Evolutionary conservation across 1,140 invertebrate species (phyloP), one percentile per base, ranked within the genome.

Genomic region (Cataglyphis hispanica): DNA sequence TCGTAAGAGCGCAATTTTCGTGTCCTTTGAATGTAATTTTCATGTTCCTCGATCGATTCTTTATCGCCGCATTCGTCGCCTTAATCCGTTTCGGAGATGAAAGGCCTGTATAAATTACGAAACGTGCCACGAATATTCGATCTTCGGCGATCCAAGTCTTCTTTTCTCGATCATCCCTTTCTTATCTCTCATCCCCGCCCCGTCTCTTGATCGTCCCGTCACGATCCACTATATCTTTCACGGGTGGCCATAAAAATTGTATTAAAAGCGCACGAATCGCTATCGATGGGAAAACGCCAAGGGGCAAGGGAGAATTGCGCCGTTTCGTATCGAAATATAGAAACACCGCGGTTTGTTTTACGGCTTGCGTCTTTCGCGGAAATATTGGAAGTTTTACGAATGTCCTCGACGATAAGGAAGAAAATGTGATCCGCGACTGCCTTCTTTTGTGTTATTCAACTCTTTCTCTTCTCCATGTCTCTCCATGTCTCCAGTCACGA

Each of bases 321-420:
- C 58, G 63, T 67, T 34, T 50, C 53, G 37, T 19, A 25, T 74
- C 40, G 64, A 60, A 76, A 89, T 50, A 50, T 89, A 85, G 81
- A 85, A 89, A 89, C 86, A 83, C 53, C 63, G 19, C 27, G 53
- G 37, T 50, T 50, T 61, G 67, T 84, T 90, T 90, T 86, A 88
- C 66, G 63, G 87, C 75, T 85, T 84, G 56, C 86, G 84, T 67
- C 88, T 86, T 88, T 43, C 40, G 63, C 83, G 86, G 74, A 90
- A 90, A 90, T 50, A 50, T 90, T 86, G 88, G 34, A 90, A 74
- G 84, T 90, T 90, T 90, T 88, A 90, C 78, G 86, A 80, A 88
- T 64, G 27, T 40, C 22, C 8, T 67, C 27, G 58, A 27, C 64
- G 40, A 70, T 25, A 72, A 11, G 53, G 10, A 25, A 70, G n/a